Evolutionary conservation across 2,888 invertebrate genomes (phyloP).

Genomic region (Tipula vernalis): DNA sequence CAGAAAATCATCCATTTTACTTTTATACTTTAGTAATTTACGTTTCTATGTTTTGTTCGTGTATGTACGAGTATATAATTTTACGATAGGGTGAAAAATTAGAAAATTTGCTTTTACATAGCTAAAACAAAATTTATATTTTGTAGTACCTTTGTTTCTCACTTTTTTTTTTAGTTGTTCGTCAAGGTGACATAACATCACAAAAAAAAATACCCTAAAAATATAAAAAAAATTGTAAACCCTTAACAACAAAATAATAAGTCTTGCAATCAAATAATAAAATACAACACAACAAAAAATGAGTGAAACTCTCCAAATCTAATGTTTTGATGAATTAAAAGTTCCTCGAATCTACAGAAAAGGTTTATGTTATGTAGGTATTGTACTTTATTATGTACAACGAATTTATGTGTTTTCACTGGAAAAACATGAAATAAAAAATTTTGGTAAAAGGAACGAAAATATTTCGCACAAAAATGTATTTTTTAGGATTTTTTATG

Average conservation of each 20-base stretch:
- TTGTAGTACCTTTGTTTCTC: background rate
- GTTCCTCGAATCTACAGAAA: background rate
- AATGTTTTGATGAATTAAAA: background rate
- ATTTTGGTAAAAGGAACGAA: background rate
- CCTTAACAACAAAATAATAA: background rate
- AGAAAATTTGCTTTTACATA: background rate
- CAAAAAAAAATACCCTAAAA: background rate
- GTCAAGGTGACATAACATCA: background rate
- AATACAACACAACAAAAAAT: background rate
- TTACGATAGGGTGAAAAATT: background rate
- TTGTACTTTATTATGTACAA: background rate
- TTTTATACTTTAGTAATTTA: background rate
- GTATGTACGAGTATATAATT: background rate
- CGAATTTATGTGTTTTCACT: background rate
- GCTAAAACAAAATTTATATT: background rate
- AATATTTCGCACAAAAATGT: background rate
- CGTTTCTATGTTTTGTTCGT: background rate
- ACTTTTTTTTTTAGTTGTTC: background rate
- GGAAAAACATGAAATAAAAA: background rate
- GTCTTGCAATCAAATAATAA: background rate
- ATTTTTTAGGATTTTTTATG: background rate
- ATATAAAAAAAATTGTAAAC: background rate
- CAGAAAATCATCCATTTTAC: background rate
- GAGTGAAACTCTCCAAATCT: background rate
- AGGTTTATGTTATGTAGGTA: background rate